Base-by-base conservation (phyloP, 2,888 invertebrate genomes). In the Resseliella maxima region DNA sequence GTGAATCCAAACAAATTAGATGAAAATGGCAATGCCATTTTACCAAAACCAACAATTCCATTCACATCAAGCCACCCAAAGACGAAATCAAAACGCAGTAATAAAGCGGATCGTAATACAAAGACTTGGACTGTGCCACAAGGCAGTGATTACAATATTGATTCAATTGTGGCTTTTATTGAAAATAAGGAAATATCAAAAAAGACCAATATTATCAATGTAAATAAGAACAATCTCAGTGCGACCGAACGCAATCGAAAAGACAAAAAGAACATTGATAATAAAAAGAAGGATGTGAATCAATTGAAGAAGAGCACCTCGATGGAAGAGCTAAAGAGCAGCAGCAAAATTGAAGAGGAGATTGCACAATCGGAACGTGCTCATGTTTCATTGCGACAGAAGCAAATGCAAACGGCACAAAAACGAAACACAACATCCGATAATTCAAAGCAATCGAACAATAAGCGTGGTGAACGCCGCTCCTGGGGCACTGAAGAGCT, bases 21-120 rank as follows among this genome's bases (percentile, higher is more conserved):
- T 91, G 96, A 96, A 91, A 96, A 96, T 90, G 95, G 95, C 87
- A 96, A 96, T 90, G 93, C 95, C 54, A 92, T 96, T 86, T 93
- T 93, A 89, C 87, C 87, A 46, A 87, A 87, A 21, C 92, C 90
- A 89, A 92, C 92, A 86, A 90, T 91, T 88, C 91, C 92, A 88
- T 92, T 88, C 92, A 92, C n/a, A 38, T 8, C 83, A 36, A 83
- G 35, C 12, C 83, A 6, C 8, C 8, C 83, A 83, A 83, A 72
- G 15, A 21, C 38, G 31, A 83, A 83, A 83, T 5, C 83, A n/a
- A 89, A 92, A 93, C 91, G 92, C 93, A 92, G 92, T 93, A 91
- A 92, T 35, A 91, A 92, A 86, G 90, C 90, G 86, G 93, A 92
- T 92, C 93, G 89, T 90, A 94, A 91, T 86, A 91, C 90, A 24